These are phyloP conservation scores for Anthoscopus minutus DNA, from an alignment of 2,113 vertebrate genomes.

Conservation along the genomic window DNA sequence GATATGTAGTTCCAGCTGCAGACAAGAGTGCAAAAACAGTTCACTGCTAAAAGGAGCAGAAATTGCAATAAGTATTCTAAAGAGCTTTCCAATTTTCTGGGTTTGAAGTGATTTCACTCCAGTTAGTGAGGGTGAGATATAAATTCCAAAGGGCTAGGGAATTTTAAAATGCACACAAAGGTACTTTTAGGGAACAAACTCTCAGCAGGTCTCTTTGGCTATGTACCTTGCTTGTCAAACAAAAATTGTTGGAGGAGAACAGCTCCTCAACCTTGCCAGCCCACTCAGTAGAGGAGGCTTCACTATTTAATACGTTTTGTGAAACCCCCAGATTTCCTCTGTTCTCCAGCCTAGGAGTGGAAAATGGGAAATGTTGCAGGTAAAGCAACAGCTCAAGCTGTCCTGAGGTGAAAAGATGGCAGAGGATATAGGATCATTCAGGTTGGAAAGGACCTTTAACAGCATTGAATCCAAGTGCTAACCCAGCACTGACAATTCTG, in stretches of 20 bases:
- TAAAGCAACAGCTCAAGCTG: neutral
- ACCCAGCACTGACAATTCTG: neutral
- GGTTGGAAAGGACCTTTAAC: neutral
- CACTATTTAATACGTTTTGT: neutral
- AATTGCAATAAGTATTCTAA: neutral
- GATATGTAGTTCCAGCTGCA: neutral
- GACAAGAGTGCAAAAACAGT: neutral
- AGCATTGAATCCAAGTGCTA: neutral
- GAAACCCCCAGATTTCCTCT: neutral
- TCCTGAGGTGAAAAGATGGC: neutral
- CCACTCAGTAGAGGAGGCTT: neutral
- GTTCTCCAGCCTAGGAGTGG: neutral
- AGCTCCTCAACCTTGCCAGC: fast-evolving
- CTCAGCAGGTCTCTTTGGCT: neutral
- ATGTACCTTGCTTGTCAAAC: neutral
- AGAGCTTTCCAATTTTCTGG: neutral
- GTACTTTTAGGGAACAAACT: neutral
- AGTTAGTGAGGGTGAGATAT: neutral
- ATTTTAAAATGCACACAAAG: neutral
- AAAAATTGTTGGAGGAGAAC: neutral
- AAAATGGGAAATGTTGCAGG: neutral
- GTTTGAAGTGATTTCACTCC: neutral
- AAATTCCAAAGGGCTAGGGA: neutral
- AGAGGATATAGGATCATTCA: neutral
- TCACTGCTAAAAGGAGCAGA: neutral